Conservation (phyloP, 2,113 vertebrate species). For the Dryoscopus gambensis region DNA sequence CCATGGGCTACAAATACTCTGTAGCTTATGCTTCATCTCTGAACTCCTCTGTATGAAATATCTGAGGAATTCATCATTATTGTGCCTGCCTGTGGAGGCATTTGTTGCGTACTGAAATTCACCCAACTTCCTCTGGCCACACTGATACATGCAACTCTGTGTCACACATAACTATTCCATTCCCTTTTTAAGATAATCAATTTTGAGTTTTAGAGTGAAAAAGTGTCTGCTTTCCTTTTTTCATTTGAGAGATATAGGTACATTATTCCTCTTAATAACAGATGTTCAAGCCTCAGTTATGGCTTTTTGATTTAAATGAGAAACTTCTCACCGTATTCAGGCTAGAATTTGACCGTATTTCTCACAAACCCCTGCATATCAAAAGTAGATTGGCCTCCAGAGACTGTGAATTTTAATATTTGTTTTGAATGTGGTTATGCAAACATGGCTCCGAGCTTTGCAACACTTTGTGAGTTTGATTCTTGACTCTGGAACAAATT, state of each 20-base stretch:
- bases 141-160: not conserved
- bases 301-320: not conserved
- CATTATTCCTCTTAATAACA: not conserved
- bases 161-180: not conserved
- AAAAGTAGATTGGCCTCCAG: constrained; percentile 4
- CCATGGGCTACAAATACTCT: not conserved
- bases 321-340: not conserved
- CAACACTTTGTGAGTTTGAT: constrained; percentile 12
- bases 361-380: not conserved
- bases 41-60: not conserved
- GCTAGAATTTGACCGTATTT: not conserved
- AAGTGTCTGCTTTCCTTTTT: not conserved
- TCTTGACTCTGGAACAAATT: constrained; percentile 52
- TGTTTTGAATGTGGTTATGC: constrained; percentile 16
- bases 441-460: constrained; percentile 27
- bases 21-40: not conserved
- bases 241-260: not conserved
- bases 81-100: not conserved
- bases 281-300: not conserved
- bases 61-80: not conserved
- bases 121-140: not conserved
- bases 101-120: not conserved
- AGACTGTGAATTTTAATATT: constrained; percentile 31
- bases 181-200: not conserved
- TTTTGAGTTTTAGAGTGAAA: not conserved